A percentile compares a stretch with the other conserved stretches of the same genome.
Conservation (phyloP, 2,113 vertebrate species). For the Anthoscopus minutus region DNA sequence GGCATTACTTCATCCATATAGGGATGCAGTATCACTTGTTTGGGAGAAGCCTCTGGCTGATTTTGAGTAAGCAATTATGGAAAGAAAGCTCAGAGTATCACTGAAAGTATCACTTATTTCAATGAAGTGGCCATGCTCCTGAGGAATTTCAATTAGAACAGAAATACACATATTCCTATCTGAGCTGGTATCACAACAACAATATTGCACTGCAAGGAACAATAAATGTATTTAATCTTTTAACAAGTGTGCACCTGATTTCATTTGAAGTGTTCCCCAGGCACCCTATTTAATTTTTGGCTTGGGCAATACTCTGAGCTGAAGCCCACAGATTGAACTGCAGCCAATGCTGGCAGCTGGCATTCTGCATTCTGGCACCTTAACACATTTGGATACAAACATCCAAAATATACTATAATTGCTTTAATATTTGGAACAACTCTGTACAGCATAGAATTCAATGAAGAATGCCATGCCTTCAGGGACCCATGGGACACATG, state of each 20-base stretch:
- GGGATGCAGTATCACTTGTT: background rate
- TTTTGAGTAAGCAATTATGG: background rate
- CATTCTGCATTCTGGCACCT: constrained; percentile 10
- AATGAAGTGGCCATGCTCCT: background rate
- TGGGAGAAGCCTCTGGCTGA: background rate
- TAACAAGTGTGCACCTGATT: background rate
- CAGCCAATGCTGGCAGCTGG: background rate
- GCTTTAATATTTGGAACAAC: background rate
- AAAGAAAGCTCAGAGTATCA: background rate
- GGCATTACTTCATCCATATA: background rate
- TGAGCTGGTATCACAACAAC: background rate
- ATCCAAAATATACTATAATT: background rate
- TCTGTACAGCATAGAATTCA: background rate
- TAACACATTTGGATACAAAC: background rate
- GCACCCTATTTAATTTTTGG: background rate
- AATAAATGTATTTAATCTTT: background rate
- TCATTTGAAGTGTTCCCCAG: background rate
- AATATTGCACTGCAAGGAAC: background rate
- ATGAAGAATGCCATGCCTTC: background rate
- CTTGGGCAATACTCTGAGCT: background rate
- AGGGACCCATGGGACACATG: background rate
- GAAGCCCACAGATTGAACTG: background rate
- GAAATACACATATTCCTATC: background rate
- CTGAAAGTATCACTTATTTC: background rate
- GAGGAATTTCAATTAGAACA: background rate